Percentiles rank a stretch among this genome's conserved stretches.
Evolutionary conservation across 2,113 vertebrate genomes (phyloP).

Genomic region (Lepisosteus osseus): DNA sequence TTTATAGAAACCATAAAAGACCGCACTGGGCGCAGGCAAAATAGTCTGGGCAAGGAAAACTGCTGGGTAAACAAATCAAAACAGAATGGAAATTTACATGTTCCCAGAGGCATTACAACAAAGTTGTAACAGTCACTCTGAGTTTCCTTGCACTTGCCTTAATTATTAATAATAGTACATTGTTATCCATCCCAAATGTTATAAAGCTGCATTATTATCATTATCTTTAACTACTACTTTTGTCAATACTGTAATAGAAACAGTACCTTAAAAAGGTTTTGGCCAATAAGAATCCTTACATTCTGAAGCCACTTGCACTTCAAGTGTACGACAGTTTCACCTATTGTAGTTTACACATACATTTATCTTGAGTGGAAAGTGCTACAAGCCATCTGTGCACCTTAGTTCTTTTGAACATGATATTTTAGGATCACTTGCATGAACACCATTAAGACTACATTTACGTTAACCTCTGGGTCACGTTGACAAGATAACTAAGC

Average conservation of each 20-base stretch:
- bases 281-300: no score
- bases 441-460: slow-evolving; percentile 36
- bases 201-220: slow-evolving; percentile 33
- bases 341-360: background rate
- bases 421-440: slow-evolving; percentile 32
- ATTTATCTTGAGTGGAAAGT: background rate
- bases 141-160: background rate
- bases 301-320: no score
- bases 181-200: background rate
- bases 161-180: no score
- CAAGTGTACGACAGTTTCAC: background rate
- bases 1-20: slow-evolving; percentile 85
- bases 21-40: slow-evolving; percentile 72
- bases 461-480: slow-evolving; percentile 21
- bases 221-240: background rate
- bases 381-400: slow-evolving; percentile 7
- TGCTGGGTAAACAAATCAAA: slow-evolving; percentile 84
- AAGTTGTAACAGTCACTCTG: slow-evolving; percentile 37
- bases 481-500: slow-evolving; percentile 30
- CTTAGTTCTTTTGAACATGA: slow-evolving; percentile 22
- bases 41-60: slow-evolving; percentile 77
- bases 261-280: no score
- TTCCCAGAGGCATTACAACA: slow-evolving; percentile 68
- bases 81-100: slow-evolving; percentile 74
- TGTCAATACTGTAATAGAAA: no score